These are phyloP conservation scores for Sylvilagus bachmani DNA, from an alignment of 2,113 vertebrate species.

Conservation along the genomic window DNA sequence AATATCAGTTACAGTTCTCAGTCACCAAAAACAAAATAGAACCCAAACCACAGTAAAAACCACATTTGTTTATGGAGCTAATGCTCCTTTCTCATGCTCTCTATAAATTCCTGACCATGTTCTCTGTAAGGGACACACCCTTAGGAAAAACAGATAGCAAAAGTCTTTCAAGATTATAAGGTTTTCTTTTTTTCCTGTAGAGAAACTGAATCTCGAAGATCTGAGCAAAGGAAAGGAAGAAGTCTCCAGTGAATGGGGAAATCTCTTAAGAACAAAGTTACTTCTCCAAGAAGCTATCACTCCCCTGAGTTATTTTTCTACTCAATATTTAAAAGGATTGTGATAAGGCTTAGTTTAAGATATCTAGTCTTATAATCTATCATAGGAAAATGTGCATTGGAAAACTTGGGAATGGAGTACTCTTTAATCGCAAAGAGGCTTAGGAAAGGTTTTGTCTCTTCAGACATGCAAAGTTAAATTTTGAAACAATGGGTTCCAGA, in stretches of 20 bases:
- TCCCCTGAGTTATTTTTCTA: not conserved
- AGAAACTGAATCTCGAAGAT: not conserved
- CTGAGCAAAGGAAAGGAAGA: not conserved
- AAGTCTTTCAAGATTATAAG: not conserved
- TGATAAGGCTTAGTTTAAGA: not conserved
- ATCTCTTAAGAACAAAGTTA: not conserved
- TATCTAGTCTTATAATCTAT: not conserved
- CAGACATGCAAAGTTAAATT: not conserved
- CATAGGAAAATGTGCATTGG: not conserved
- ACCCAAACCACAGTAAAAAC: conserved; percentile 67
- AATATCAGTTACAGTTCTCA: conserved; percentile 48
- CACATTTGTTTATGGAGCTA: not conserved
- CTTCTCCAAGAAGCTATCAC: not conserved
- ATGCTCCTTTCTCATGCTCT: not conserved
- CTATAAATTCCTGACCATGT: conserved; percentile 15
- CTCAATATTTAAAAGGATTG: not conserved
- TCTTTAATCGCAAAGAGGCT: not conserved
- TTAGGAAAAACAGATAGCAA: conserved; percentile 57
- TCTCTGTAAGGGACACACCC: not conserved
- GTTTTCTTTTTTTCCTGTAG: not conserved
- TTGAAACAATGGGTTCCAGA: not conserved
- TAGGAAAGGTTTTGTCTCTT: not conserved
- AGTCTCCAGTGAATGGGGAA: not conserved
- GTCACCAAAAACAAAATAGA: conserved; percentile 50
- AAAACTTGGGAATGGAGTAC: not conserved